Evolutionary conservation across 1,140 invertebrate species (phyloP).

Genomic region (Belonocnema kinseyi): DNA sequence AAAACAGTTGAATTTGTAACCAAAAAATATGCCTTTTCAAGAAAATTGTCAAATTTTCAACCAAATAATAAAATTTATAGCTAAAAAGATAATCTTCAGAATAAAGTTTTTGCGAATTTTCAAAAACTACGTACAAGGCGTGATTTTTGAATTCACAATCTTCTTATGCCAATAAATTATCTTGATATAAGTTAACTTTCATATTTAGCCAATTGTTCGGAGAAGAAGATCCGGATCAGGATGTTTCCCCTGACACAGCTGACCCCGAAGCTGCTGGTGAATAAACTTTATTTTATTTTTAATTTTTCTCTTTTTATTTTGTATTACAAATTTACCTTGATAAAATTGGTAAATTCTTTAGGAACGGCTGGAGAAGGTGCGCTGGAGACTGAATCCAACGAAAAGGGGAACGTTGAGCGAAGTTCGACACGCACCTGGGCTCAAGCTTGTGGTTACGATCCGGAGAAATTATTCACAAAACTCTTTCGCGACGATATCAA

Average conservation of each 20-base stretch:
- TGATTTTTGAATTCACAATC: too few species aligned
- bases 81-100: too few species aligned
- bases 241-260: conserved; percentile 97
- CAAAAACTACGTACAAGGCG: too few species aligned
- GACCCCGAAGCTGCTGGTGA: conserved; percentile 89
- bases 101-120: too few species aligned
- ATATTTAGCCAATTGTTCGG: conserved; percentile 95
- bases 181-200: background rate
- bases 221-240: conserved; percentile 96
- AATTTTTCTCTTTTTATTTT: conserved; percentile 29
- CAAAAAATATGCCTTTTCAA: too few species aligned
- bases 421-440: conserved; percentile 95
- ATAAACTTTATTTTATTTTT: conserved; percentile 33
- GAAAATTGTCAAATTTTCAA: too few species aligned
- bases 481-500: conserved; percentile 97
- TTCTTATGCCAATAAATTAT: too few species aligned
- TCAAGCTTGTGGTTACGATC: conserved; percentile 87
- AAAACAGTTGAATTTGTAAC: too few species aligned
- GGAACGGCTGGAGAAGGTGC: conserved; percentile 77
- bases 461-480: conserved; percentile 89
- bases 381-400: conserved; percentile 71
- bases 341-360: conserved; percentile 56
- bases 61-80: too few species aligned
- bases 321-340: conserved; percentile 25
- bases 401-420: conserved; percentile 84